These are phyloP conservation scores for Megastigmus dorsalis DNA, from an alignment of 2,888 invertebrate species.

Conservation along the genomic window DNA sequence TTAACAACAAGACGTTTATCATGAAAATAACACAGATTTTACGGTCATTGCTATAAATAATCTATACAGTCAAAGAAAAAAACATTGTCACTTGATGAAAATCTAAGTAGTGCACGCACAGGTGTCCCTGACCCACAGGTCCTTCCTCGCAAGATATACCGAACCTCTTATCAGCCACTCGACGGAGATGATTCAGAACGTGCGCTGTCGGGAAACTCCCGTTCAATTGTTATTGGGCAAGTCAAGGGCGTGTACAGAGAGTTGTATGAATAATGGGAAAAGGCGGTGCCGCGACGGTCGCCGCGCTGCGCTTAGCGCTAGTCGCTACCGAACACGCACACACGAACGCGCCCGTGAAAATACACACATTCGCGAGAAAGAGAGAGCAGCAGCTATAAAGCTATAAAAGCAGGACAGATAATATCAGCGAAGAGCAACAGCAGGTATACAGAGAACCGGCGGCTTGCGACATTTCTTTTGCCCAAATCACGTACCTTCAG, in stretches of 20 bases:
- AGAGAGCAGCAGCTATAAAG: not conserved
- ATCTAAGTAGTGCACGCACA: not conserved
- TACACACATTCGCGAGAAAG: not conserved
- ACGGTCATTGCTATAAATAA: too few species aligned
- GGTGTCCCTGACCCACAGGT: not conserved
- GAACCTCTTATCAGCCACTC: not conserved
- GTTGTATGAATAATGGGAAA: constrained; percentile 64
- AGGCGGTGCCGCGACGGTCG: constrained; percentile 68
- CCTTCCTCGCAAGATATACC: not conserved
- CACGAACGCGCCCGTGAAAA: not conserved
- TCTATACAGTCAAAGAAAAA: not conserved
- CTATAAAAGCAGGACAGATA: not conserved
- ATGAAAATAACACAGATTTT: not conserved
- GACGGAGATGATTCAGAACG: not conserved
- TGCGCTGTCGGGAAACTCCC: not conserved
- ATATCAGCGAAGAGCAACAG: not conserved
- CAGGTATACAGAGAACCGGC: not conserved
- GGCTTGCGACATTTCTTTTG: not conserved
- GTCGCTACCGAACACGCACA: constrained; percentile 36
- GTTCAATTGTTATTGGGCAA: not conserved
- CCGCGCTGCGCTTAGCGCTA: too few species aligned
- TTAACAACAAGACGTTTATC: too few species aligned
- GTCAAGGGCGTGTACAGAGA: constrained; percentile 62
- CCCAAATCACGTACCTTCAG: too few species aligned
- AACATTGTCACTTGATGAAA: not conserved